Base-by-base conservation (phyloP, 2,797 vertebrate genomes). In the Pteronotus mesoamericanus region DNA sequence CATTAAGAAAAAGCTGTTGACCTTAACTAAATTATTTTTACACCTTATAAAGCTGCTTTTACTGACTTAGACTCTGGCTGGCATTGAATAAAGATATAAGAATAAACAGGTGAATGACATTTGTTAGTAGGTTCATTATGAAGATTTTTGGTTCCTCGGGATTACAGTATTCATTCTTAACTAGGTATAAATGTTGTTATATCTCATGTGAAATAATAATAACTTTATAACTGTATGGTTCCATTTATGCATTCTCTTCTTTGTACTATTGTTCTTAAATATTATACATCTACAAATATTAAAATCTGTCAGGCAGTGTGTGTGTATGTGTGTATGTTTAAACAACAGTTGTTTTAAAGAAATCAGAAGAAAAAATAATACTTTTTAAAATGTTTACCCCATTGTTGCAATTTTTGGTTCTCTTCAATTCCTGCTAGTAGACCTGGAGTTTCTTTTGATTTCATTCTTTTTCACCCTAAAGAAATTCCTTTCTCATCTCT, bases 1-100 rank as follows among this genome's bases (percentile, higher is more conserved):
- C 29, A 71, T 87, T 87, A 34, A 84, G 34, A 74, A 93, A 89
- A 89, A 71, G 39, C 39, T 94, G 21, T 66, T 92, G 80, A 68
- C 18, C 44, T 93, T 94, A 34, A 44, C 19, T 39, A 83, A 96
- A 69, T 95, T 84, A 95, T 66, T 91, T 96, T 83, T 84, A 46
- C 32, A 42, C 1, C 24, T 53, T 51, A 46, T 11, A 64, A 46
- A 86, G 42, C 83, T 91, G 22, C 55, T 84, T 72, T 75, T 42
- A 46, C 55, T 88, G 46, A 44, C 34, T 80, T 75, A 86, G 18
- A 68, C 29, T 6, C 91, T 89, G 66, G 5, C 26, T 91, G 53
- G 3, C 46, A 55, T 37, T 69, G 69, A 83, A 51, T 64, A 39
- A 57, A 83, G n/a, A 22, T 53, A 1, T 51, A 18, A 91, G 53